Percentiles rank a stretch among this genome's conserved stretches.
Conservation (phyloP, 2,888 invertebrate species). For the Lucinisca nassula region DNA sequence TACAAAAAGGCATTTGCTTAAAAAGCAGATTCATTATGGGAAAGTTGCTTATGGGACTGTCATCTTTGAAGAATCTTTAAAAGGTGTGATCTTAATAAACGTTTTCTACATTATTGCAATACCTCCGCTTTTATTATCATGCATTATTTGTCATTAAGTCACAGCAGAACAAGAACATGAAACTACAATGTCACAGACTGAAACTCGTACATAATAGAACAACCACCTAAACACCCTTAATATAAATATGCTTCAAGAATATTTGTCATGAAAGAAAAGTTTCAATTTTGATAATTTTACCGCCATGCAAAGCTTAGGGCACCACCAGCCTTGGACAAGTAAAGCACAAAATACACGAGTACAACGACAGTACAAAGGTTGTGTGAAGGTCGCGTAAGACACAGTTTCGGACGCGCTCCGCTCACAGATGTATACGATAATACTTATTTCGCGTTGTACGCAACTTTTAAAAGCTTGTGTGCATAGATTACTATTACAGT, state of each 20-base stretch:
- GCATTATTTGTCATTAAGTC: too few relatives aligned
- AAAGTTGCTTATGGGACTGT: too few relatives aligned
- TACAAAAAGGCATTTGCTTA: too few relatives aligned
- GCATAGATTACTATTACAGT: background rate
- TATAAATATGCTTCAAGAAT: too few relatives aligned
- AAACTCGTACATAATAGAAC: background rate
- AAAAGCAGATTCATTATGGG: too few relatives aligned
- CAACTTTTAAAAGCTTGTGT: background rate
- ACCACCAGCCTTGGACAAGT: conserved; percentile 55
- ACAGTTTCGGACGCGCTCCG: conserved; percentile 8
- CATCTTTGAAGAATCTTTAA: too few relatives aligned
- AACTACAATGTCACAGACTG: background rate
- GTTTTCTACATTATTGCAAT: too few relatives aligned
- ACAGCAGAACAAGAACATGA: background rate
- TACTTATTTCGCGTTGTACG: background rate
- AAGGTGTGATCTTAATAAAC: too few relatives aligned
- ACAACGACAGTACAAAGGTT: conserved; percentile 17
- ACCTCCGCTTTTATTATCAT: too few relatives aligned
- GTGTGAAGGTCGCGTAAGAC: conserved; percentile 55
- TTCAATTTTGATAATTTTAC: too few relatives aligned
- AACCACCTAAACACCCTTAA: too few relatives aligned
- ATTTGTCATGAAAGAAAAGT: too few relatives aligned
- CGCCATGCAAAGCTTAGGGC: conserved; percentile 34
- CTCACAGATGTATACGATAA: background rate
- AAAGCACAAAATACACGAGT: conserved; percentile 16